These are phyloP conservation scores for Eumaeus atala DNA, from an alignment of 1,140 invertebrate species.

Conservation along the genomic window DNA sequence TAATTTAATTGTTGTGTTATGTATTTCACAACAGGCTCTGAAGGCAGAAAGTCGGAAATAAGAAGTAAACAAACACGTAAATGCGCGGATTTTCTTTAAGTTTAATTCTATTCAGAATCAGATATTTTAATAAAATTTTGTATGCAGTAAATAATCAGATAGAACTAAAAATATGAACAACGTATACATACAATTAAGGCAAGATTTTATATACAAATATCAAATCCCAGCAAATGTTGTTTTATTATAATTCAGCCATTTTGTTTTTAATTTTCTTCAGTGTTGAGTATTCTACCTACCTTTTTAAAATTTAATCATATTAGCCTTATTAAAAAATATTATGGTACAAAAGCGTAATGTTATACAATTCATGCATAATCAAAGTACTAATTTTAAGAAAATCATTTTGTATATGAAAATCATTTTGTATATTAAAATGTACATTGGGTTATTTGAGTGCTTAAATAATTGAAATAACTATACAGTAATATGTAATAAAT, in stretches of 20 bases:
- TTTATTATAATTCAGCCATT: slow-evolving; percentile 28
- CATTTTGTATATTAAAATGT: too few species aligned
- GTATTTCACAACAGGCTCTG: slow-evolving; percentile 8
- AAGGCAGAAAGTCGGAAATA: slow-evolving; percentile 26
- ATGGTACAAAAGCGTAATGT: too few species aligned
- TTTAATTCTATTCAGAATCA: slow-evolving; percentile 7
- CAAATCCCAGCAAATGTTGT: slow-evolving; percentile 13
- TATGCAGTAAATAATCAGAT: too few species aligned
- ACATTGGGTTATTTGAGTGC: too few species aligned
- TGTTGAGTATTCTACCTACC: too few species aligned
- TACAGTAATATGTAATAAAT: too few species aligned
- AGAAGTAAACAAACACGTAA: slow-evolving; percentile 65
- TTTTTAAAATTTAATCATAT: background rate
- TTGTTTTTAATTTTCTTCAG: slow-evolving; percentile 28
- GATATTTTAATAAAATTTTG: too few species aligned
- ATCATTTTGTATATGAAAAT: too few species aligned
- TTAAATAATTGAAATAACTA: too few species aligned
- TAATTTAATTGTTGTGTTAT: slow-evolving; percentile 17
- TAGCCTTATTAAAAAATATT: background rate
- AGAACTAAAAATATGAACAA: too few species aligned
- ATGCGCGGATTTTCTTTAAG: slow-evolving; percentile 36
- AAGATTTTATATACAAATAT: slow-evolving; percentile 6
- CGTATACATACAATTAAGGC: slow-evolving; percentile 12
- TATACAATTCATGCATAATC: too few species aligned
- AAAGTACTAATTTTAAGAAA: too few species aligned